Evolutionary conservation across 2,797 vertebrate genomes (phyloP).

Genomic region (Helicolenus hilgendorfi): DNA sequence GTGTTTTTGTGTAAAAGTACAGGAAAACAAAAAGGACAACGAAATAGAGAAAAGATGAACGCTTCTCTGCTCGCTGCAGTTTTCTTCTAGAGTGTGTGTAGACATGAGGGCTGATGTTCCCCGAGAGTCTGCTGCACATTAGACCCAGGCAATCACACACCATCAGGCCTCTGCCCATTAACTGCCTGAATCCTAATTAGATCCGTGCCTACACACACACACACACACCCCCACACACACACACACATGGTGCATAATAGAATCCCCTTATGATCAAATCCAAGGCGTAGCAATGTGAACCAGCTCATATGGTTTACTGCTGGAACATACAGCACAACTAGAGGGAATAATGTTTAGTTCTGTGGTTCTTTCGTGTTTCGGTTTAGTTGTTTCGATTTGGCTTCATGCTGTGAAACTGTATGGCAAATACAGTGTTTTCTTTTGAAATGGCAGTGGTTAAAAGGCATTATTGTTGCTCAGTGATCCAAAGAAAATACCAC

Average conservation of each 20-base stretch:
- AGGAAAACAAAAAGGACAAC: not conserved
- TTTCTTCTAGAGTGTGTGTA: slow-evolving; percentile 18
- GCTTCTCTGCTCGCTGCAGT: not conserved
- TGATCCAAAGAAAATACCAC: not conserved
- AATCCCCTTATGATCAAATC: slow-evolving; percentile 20
- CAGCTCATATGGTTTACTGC: slow-evolving; percentile 25
- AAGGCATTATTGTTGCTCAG: not conserved
- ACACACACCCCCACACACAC: not conserved
- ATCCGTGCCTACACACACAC: slow-evolving; percentile 10
- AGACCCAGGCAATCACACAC: slow-evolving; percentile 51
- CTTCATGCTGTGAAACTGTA: not conserved
- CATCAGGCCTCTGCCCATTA: slow-evolving; percentile 57
- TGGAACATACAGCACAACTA: not conserved
- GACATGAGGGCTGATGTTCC: slow-evolving; percentile 33
- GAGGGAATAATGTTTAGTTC: not conserved
- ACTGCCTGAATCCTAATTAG: slow-evolving; percentile 62
- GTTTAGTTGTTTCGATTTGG: slow-evolving; percentile 4
- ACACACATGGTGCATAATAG: slow-evolving; percentile 1
- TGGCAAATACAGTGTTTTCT: slow-evolving; percentile 4
- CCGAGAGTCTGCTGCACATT: slow-evolving; percentile 38
- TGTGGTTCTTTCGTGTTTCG: not conserved
- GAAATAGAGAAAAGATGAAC: not conserved
- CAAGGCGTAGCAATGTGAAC: not conserved
- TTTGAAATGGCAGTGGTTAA: slow-evolving; percentile 1
- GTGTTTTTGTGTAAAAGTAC: not conserved